These are phyloP conservation scores for Xenentodon cancila DNA, from an alignment of 2,797 vertebrate species.

Conservation along the genomic window DNA sequence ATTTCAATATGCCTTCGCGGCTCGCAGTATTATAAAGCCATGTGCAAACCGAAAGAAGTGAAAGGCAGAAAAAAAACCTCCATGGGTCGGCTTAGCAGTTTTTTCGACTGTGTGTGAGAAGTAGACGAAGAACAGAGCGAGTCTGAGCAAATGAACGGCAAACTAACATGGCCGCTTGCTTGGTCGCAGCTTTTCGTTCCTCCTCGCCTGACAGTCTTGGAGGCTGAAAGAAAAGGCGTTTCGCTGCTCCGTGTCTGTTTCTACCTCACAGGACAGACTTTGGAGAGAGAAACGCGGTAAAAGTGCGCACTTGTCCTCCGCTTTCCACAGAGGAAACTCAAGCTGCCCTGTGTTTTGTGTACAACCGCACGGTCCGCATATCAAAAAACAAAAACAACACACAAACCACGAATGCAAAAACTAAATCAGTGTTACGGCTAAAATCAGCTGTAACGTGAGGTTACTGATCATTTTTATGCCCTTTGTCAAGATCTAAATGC, in stretches of 20 bases:
- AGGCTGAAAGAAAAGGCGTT: slow-evolving; percentile 65
- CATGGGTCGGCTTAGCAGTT: neutral
- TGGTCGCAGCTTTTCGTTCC: slow-evolving; percentile 36
- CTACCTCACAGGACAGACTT: slow-evolving; percentile 46
- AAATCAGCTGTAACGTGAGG: neutral
- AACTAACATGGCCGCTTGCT: slow-evolving; percentile 68
- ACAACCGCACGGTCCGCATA: slow-evolving; percentile 20
- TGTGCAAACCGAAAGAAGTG: slow-evolving; percentile 9
- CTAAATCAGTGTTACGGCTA: neutral
- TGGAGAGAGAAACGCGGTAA: slow-evolving; percentile 27
- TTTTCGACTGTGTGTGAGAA: slow-evolving; percentile 3
- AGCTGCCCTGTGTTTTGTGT: slow-evolving; percentile 27
- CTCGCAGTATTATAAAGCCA: neutral
- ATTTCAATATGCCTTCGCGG: slow-evolving; percentile 38
- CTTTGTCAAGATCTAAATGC: slow-evolving; percentile 25
- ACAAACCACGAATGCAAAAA: neutral
- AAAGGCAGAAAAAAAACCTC: slow-evolving; percentile 25
- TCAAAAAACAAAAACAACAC: slow-evolving; percentile 15
- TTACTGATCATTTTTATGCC: neutral
- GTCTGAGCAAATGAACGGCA: slow-evolving; percentile 37
- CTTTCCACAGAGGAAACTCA: slow-evolving; percentile 53
- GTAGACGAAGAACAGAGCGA: slow-evolving; percentile 32
- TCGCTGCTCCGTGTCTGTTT: slow-evolving; percentile 41
- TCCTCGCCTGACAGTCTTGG: slow-evolving; percentile 55
- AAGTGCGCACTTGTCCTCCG: slow-evolving; percentile 59